phyloP scores from a whole-genome alignment of 2,797 vertebrate species.

The Enteromius unitaeniatus region DNA sequence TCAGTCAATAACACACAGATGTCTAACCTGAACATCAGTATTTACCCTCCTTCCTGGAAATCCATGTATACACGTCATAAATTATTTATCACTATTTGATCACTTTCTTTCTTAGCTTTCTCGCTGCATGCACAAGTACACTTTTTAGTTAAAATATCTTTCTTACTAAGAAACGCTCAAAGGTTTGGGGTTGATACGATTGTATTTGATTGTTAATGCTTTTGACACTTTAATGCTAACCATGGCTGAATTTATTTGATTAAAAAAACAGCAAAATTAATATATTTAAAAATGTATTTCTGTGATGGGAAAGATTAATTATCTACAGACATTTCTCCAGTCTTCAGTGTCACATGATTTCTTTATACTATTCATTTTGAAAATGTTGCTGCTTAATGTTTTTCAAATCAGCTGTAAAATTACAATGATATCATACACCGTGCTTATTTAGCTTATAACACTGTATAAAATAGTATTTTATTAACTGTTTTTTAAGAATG shows the following conservation, averaged over 20 bases:
- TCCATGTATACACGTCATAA: not conserved
- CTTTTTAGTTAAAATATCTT: not conserved
- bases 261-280: not conserved
- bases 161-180: not conserved
- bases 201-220: not conserved
- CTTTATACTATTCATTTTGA: not conserved
- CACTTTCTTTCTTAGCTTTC: not conserved
- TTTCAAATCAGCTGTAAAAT: not conserved
- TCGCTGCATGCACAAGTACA: not conserved
- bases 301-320: not conserved
- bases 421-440: not conserved
- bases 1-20: constrained; percentile 1
- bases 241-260: not conserved
- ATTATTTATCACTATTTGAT: constrained; percentile 5
- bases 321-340: not conserved
- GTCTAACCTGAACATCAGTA: not conserved
- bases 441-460: not conserved
- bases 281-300: not conserved
- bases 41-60: constrained; percentile 4
- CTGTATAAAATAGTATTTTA: not conserved
- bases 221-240: not conserved
- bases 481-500: not conserved
- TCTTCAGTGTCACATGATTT: not conserved
- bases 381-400: not conserved
- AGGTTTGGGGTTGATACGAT: not conserved